phyloP scores from a whole-genome alignment of 2,888 invertebrate species.

The Ochropleura leucogaster region DNA sequence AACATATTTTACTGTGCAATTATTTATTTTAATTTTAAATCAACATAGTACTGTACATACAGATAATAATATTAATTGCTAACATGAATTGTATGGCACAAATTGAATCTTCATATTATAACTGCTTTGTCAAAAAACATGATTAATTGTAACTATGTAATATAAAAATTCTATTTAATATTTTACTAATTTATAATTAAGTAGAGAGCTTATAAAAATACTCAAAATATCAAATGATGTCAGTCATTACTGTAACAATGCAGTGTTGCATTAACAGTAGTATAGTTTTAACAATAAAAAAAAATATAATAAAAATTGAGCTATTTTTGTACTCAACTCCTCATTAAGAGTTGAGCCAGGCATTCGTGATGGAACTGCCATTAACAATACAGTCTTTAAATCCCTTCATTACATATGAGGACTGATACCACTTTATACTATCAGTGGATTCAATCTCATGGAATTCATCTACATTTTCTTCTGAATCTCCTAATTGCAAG shows the following conservation, averaged over 20 bases:
- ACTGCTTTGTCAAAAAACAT: constrained; percentile 32
- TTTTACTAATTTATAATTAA: constrained; percentile 29
- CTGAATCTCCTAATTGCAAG: constrained; percentile 67
- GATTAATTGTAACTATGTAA: constrained; percentile 30
- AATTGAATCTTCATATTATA: constrained; percentile 17
- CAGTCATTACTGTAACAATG: constrained; percentile 47
- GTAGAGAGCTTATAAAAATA: constrained; percentile 25
- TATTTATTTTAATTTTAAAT: constrained; percentile 7
- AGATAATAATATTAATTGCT: constrained; percentile 27
- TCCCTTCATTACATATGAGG: constrained; percentile 89
- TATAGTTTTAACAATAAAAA: constrained; percentile 23
- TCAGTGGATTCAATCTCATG: constrained; percentile 83
- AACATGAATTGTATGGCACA: constrained; percentile 57
- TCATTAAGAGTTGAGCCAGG: constrained; percentile 81
- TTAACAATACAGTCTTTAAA: constrained; percentile 90
- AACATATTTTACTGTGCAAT: constrained; percentile 42
- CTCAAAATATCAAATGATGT: constrained; percentile 29
- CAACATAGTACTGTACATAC: constrained; percentile 16
- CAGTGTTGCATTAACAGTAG: constrained; percentile 18
- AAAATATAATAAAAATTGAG: constrained; percentile 50
- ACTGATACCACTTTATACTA: constrained; percentile 88
- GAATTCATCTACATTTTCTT: constrained; percentile 68
- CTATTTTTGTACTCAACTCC: constrained; percentile 49
- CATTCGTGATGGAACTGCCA: constrained; percentile 89
- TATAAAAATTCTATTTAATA: constrained; percentile 20